Base-by-base conservation (phyloP, 2,113 vertebrate species). In the Scortum barcoo region DNA sequence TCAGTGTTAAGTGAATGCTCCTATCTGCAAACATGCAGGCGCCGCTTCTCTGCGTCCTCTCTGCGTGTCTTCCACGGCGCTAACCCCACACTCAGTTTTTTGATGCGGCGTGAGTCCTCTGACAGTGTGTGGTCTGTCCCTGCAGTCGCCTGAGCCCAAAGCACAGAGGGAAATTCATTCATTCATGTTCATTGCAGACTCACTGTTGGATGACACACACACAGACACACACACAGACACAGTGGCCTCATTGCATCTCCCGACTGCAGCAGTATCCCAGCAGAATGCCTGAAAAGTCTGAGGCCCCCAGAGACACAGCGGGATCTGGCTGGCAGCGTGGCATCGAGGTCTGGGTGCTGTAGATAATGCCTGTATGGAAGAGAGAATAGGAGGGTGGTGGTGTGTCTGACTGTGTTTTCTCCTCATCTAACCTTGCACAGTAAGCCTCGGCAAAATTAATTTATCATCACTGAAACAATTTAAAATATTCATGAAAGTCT, bases 221-320 rank as follows among this genome's bases (percentile, higher is more conserved):
- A 40, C n/a, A 62, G 58, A 30, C 22, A 73, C 68, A 66, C 24
- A n/a, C 57, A 46, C 68, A 86, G 57, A 78, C 72, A 83, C 24
- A 72, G 48, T 54, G 72, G 54, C 69, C 57, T 80, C 74, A 33
- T 48, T 84, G 76, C 76, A 48, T 68, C 1, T 44, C 72, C 80
- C 81, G 85, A 61, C 84, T 87, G 87, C 86, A 90, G 84, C 74
- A 40, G 81, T 70, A 88, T 88, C 87, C 86, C 79, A 80, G 61
- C 88, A 83, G 90, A 92, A 91, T 90, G 77, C 72, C 63, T 91
- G 83, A 90, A 76, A 88, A 82, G 85, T 87, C 28, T 71, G 76
- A 81, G 72, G 65, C 70, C 85, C 68, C 79, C 54, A 72, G 82
- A 87, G 88, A 86, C 76, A 30, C 79, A 86, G 83, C 60, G 38